These are phyloP conservation scores for Lynx canadensis DNA, from an alignment of 2,113 vertebrate species.

Conservation along the genomic window DNA sequence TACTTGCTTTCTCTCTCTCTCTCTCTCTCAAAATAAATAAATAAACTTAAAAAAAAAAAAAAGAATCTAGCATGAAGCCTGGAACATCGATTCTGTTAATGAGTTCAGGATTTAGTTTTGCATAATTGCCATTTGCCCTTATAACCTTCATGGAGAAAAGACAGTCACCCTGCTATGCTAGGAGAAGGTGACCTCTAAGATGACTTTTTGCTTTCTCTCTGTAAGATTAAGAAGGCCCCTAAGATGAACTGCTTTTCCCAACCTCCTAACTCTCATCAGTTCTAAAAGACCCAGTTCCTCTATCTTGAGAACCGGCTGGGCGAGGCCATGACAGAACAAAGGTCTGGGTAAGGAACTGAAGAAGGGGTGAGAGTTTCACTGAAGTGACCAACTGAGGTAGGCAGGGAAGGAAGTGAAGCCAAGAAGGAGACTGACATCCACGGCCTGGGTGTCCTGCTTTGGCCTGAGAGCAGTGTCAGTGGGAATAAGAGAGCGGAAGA, in stretches of 20 bases:
- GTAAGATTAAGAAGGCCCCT: background rate
- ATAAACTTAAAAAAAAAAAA: too few species aligned
- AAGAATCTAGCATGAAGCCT: background rate
- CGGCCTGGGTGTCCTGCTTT: background rate
- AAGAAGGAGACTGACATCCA: background rate
- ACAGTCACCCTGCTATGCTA: background rate
- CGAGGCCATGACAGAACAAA: background rate
- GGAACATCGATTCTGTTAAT: background rate
- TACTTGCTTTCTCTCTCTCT: too few species aligned
- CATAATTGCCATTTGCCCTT: constrained; percentile 1
- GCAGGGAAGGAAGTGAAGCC: background rate
- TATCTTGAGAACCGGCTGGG: background rate
- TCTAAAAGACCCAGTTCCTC: background rate
- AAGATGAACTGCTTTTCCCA: background rate
- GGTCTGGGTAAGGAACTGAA: background rate
- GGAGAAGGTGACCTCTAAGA: background rate
- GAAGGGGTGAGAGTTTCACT: background rate
- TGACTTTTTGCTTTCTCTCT: background rate
- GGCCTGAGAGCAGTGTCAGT: background rate
- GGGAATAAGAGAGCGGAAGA: background rate
- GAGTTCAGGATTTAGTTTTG: constrained; percentile 2
- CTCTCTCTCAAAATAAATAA: too few species aligned
- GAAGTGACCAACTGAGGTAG: background rate
- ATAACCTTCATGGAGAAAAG: background rate
- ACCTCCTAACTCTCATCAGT: constrained; percentile 3